Base-by-base conservation (phyloP, 1,140 invertebrate genomes). In the Heliothis subflexa region DNA sequence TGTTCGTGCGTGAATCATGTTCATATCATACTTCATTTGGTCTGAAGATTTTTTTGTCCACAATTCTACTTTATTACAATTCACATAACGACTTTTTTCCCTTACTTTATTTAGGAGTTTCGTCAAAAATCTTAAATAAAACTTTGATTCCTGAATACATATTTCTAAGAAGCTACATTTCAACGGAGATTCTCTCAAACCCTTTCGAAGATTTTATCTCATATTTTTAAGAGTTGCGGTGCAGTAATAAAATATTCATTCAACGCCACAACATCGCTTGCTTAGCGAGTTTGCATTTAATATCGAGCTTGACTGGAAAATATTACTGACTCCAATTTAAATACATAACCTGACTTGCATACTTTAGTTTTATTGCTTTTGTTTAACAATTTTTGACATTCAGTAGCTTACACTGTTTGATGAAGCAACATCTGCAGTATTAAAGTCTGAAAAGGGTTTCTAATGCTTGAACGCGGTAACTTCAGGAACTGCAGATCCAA, bases 191-290 rank as follows among this genome's bases (percentile, higher is more conserved):
- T 40, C 33, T 40, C 66, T 70, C 16, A 12, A 21, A 70, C 21
- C 18, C 33, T 25, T 68, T 49, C 47, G 50, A 50, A 13, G 18
- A 70, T 52, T 50, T 70, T 40, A 50, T 70, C 21, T 70, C 47
- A 70, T 70, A 70, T 70, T 70, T 70, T 52, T 70, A 70, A 18
- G 25, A 70, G 13, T 2, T 49, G 50, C 66, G 66, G 14, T 33
- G n/a, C 45, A 21, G 62, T 28, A 50, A 50, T 70, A 70, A 52
- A 50, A 70, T 70, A 70, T 52, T 70, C 66, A 70, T 52, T 70
- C 45, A 28, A 28, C 50, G 47, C 21, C 66, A 52, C 21, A 70
- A n/a, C 45, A 18, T 4, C 33, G 47, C 18, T 70, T 52, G 66
- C 47, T 50, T 62, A 45, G 40, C 28, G 40, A 62, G n/a, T 40